phyloP scores from a whole-genome alignment of 2,113 vertebrate species.

The Meriones unguiculatus region DNA sequence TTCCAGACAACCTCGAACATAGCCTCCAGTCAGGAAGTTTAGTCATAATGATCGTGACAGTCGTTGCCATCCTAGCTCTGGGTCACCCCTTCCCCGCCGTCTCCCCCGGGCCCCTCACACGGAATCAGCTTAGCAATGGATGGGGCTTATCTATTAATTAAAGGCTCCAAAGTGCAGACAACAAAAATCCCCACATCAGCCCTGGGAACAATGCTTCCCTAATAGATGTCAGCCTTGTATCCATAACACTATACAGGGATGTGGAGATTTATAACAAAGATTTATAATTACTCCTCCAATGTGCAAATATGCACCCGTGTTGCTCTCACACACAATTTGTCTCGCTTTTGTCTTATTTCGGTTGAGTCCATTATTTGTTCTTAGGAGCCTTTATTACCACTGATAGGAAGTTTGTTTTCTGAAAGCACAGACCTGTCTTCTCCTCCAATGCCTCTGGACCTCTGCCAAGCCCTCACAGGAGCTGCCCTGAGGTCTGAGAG shows the following conservation, averaged over 20 bases:
- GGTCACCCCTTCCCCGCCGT: not conserved
- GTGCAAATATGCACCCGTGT: not conserved
- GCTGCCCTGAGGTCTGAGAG: not conserved
- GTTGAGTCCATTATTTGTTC: not conserved
- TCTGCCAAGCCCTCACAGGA: not conserved
- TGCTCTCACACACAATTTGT: not conserved
- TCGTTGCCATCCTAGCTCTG: not conserved
- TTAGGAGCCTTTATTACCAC: not conserved
- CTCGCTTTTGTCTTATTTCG: not conserved
- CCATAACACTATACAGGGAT: not conserved
- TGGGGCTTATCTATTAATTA: conserved; percentile 65
- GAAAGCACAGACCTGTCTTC: not conserved
- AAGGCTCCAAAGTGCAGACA: conserved; percentile 45
- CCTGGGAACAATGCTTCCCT: conserved; percentile 11
- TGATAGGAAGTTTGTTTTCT: not conserved
- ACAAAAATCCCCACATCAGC: not conserved
- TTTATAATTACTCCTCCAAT: conserved; percentile 51
- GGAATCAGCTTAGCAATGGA: not conserved
- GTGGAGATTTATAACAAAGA: conserved; percentile 54
- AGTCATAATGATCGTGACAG: conserved; percentile 56
- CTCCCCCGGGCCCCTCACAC: conserved; percentile 8
- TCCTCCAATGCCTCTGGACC: too few relatives aligned
- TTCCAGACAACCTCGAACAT: conserved; percentile 68
- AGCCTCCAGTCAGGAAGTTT: conserved; percentile 31
- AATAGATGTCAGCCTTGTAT: conserved; percentile 3